Evolutionary conservation across 2,797 vertebrate species (phyloP), one percentile per base, ranked within the genome.

Genomic region (Danio choprae): DNA sequence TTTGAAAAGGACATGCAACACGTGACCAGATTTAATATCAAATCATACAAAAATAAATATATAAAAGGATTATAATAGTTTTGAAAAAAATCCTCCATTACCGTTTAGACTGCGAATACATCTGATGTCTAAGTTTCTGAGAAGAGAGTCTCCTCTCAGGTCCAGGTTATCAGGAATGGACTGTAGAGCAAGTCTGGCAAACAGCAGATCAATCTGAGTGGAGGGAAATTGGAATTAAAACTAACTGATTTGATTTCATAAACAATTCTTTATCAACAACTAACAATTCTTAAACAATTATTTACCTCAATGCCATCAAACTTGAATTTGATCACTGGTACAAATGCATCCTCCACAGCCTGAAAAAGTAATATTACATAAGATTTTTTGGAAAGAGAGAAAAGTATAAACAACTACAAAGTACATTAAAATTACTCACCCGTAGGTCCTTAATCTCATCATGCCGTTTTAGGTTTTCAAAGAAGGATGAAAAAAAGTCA

Each of bases 261-360:
- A 60, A 51, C n/a, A 44, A 11, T 7, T 74, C 3, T 3, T 22
- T 15, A 65, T 12, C 7, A 48, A n/a, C n/a, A n/a, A n/a, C n/a
- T n/a, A n/a, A n/a, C n/a, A n/a, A n/a, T n/a, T n/a, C n/a, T n/a
- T n/a, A n/a, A n/a, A 29, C 1, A 38, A 9, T 16, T 44, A 12
- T 50, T 94, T 93, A 99, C 98, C 95, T 99, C 98, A 87, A 98
- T 98, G 79, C 95, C 95, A 84, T 97, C 95, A 94, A 98, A 98
- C 88, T 97, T 96, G 92, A 99, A 98, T 89, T 99, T 99, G 85
- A 99, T 95, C 90, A 99, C 98, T 0, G 98, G 98, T 77, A 99
- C 98, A 91, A 98, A 99, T 0, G 98, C 98, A 88, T 99, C 97
- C 88, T 98, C 97, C 16, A 99, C 96, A 88, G 98, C 97, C 98